A percentile compares a stretch with the other conserved stretches of the same genome.
phyloP scores from a whole-genome alignment of 2,888 invertebrate species.

The Melieria picta region DNA sequence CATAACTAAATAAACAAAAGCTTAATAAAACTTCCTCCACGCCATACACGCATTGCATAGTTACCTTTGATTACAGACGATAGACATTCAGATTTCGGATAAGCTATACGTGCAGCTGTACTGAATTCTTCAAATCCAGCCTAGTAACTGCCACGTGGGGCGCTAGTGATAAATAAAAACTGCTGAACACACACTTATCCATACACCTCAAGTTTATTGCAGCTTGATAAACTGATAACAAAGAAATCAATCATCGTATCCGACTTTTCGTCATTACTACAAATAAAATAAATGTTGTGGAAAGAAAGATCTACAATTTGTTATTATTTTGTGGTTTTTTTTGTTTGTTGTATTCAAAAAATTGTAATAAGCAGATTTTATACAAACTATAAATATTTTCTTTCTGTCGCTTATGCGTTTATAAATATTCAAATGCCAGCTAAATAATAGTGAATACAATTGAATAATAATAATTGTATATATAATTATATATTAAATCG shows the following conservation, averaged over 20 bases:
- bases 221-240: constrained; percentile 26
- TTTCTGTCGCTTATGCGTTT: constrained; percentile 31
- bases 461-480: background rate
- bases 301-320: constrained; percentile 31
- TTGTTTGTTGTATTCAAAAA: constrained; percentile 43
- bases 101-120: no score
- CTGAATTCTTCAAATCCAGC: no score
- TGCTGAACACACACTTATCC: constrained; percentile 19
- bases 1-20: no score
- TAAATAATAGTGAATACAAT: constrained; percentile 40
- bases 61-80: no score
- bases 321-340: constrained; percentile 6
- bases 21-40: no score
- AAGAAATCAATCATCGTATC: background rate
- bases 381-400: constrained; percentile 45
- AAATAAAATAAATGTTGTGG: background rate
- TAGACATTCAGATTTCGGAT: no score
- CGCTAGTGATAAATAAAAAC: constrained; percentile 22
- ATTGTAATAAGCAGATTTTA: constrained; percentile 41
- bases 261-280: background rate
- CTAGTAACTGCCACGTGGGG: no score
- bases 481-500: constrained; percentile 10
- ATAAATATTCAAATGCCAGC: constrained; percentile 43
- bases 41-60: no score
- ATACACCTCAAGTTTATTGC: constrained; percentile 36